phyloP scores from a whole-genome alignment of 2,888 invertebrate genomes.

The Geophilus truncorum region DNA sequence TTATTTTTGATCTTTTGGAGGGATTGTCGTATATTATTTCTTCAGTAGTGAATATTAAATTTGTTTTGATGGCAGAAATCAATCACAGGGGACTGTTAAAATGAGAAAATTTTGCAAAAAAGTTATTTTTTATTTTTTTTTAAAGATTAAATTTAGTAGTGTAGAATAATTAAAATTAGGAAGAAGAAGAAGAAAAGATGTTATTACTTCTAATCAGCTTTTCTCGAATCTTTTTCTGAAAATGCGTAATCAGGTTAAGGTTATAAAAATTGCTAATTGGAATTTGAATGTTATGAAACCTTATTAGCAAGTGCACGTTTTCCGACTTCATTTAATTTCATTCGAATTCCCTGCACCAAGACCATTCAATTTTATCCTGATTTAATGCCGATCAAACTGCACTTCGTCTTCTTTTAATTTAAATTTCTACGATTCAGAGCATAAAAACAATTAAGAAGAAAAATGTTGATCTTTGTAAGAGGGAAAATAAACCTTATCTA shows the following conservation, averaged over 20 bases:
- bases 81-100: background rate
- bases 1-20: background rate
- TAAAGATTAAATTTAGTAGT: no score
- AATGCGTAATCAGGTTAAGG: background rate
- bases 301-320: background rate
- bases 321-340: background rate
- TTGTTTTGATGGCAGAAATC: background rate
- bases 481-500: background rate
- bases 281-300: background rate
- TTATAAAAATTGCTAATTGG: background rate
- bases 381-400: background rate
- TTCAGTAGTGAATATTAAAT: background rate
- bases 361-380: background rate
- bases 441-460: background rate
- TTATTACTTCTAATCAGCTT: background rate
- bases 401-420: background rate
- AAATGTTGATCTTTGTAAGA: background rate
- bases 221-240: background rate
- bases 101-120: no score
- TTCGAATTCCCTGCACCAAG: background rate
- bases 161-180: no score
- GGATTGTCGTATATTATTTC: slow-evolving; percentile 1
- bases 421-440: background rate
- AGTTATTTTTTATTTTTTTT: no score
- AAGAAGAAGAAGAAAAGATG: background rate